Conservation (phyloP, 2,113 vertebrate genomes). For the Oncorhynchus tshawytscha region DNA sequence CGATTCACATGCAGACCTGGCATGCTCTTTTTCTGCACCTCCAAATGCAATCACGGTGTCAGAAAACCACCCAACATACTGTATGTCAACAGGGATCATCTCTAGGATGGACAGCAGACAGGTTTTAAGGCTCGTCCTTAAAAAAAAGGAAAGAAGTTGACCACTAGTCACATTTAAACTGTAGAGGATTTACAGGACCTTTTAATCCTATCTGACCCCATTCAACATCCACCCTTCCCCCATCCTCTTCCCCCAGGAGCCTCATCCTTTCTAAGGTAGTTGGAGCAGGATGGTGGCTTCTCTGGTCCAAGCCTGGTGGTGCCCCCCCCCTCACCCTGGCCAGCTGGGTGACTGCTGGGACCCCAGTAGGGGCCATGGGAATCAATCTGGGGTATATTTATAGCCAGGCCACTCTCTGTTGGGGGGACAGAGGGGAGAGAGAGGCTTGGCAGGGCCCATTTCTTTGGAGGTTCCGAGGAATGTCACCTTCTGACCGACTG, state of each 20-base stretch:
- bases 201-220: slow-evolving; percentile 10
- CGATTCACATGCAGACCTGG: too few species aligned
- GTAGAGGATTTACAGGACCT: slow-evolving; percentile 2
- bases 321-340: background rate
- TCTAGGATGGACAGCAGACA: slow-evolving; percentile 15
- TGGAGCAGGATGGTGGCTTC: slow-evolving; percentile 8
- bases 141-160: slow-evolving; percentile 22
- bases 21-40: background rate
- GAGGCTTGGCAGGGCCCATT: slow-evolving; percentile 51
- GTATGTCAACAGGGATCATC: slow-evolving; percentile 10
- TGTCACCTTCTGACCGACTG: slow-evolving; percentile 60
- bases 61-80: slow-evolving; percentile 12
- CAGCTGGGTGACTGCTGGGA: slow-evolving; percentile 32
- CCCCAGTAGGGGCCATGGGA: slow-evolving; percentile 69
- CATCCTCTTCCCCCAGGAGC: slow-evolving; percentile 8
- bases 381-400: slow-evolving; percentile 65
- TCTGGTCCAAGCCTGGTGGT: slow-evolving; percentile 12
- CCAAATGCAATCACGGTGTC: background rate
- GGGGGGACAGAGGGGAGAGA: background rate
- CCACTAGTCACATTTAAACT: slow-evolving; percentile 5
- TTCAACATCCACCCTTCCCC: background rate
- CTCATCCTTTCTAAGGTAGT: background rate
- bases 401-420: slow-evolving; percentile 30
- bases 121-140: slow-evolving; percentile 8
- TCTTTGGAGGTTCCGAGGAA: slow-evolving; percentile 67